These are phyloP conservation scores for Balearica regulorum DNA, from an alignment of 2,797 vertebrate species.

Conservation along the genomic window DNA sequence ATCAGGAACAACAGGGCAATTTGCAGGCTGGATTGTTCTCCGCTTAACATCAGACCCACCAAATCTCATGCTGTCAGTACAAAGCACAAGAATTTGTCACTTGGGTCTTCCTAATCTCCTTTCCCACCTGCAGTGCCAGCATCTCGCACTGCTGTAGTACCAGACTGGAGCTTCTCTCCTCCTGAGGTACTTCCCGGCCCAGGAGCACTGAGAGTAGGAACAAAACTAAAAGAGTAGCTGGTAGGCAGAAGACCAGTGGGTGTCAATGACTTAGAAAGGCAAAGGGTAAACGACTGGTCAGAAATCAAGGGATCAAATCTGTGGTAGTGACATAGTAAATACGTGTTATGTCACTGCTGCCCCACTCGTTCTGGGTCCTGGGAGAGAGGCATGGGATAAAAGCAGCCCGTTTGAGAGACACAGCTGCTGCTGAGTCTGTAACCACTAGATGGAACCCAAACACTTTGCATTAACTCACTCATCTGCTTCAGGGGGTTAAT, in stretches of 20 bases:
- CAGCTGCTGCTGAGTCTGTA: not conserved
- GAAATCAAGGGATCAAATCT: not conserved
- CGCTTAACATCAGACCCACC: not conserved
- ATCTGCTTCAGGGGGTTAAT: fast-evolving
- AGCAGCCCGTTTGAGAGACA: not conserved
- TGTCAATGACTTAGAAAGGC: not conserved
- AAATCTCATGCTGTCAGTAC: not conserved
- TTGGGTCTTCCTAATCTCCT: not conserved
- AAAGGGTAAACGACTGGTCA: not conserved
- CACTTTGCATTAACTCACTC: not conserved
- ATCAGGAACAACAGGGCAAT: not conserved
- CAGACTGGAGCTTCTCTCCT: not conserved
- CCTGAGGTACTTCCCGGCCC: not conserved
- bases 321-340: not conserved
- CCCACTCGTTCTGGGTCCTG: not conserved
- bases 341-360: not conserved
- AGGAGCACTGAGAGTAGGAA: not conserved
- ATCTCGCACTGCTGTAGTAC: not conserved
- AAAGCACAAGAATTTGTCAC: not conserved
- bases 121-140: not conserved
- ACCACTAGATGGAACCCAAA: conserved; percentile 46
- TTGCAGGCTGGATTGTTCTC: not conserved
- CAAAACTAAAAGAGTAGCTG: not conserved
- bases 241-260: not conserved
- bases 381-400: no score